These are phyloP conservation scores for Drosophila maculinotata DNA, from an alignment of 2,888 invertebrate species.

Conservation along the genomic window DNA sequence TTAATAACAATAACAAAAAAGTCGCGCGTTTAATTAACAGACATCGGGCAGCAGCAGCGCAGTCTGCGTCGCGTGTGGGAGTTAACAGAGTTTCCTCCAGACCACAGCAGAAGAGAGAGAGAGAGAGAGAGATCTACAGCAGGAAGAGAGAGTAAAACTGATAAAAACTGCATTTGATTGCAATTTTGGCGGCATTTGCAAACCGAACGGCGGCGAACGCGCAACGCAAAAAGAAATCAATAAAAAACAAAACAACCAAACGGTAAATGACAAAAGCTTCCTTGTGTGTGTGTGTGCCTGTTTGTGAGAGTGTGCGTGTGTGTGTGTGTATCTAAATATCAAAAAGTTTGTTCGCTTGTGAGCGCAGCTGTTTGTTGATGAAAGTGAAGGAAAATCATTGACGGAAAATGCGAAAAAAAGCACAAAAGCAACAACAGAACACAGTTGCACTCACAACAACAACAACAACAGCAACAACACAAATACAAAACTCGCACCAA, in stretches of 20 bases:
- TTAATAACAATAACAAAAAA: constrained; percentile 75
- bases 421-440: constrained; percentile 31
- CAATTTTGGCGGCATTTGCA: constrained; percentile 79
- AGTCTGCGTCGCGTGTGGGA: constrained; percentile 55
- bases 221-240: constrained; percentile 71
- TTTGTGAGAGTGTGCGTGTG: constrained; percentile 36
- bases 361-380: constrained; percentile 80
- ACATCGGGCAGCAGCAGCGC: constrained; percentile 58
- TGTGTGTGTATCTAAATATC: constrained; percentile 45
- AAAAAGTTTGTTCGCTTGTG: constrained; percentile 50
- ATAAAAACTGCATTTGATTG: constrained; percentile 78
- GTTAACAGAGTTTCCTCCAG: constrained; percentile 38
- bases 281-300: constrained; percentile 11
- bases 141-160: constrained; percentile 35
- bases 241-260: constrained; percentile 63
- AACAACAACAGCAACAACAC: constrained; percentile 27
- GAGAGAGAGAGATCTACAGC: constrained; percentile 6
- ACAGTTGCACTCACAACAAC: constrained; percentile 48
- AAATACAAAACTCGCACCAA: constrained; percentile 34
- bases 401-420: constrained; percentile 62
- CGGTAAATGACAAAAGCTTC: constrained; percentile 64
- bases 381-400: constrained; percentile 79
- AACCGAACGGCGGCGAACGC: constrained; percentile 67
- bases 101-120: constrained; percentile 1
- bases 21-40: constrained; percentile 72